Evolutionary conservation across 2,797 vertebrate genomes (phyloP).

Genomic region (Cossypha dichroa): DNA sequence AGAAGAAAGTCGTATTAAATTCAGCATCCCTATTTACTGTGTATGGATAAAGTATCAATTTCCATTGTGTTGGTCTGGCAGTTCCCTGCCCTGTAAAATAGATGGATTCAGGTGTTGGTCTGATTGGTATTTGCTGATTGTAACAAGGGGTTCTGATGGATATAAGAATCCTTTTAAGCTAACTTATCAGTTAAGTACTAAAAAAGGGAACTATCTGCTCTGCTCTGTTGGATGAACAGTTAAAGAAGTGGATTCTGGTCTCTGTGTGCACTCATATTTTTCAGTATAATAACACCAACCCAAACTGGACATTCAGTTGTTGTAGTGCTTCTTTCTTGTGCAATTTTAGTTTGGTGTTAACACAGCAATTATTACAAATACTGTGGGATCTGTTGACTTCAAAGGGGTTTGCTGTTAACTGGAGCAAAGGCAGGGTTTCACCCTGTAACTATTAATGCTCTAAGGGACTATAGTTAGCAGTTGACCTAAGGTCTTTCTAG

Average conservation of each 20-base stretch:
- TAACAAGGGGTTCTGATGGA: background rate
- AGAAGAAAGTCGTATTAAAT: background rate
- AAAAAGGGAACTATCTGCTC: background rate
- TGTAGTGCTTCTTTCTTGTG: background rate
- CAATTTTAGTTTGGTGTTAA: background rate
- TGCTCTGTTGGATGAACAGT: background rate
- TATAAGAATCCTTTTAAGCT: background rate
- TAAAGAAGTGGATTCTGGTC: background rate
- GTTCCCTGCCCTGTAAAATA: background rate
- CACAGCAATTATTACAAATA: background rate
- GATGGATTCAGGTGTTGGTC: background rate
- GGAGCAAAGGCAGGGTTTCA: background rate
- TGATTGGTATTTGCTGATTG: background rate
- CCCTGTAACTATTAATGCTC: background rate
- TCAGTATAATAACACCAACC: background rate
- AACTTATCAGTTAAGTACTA: background rate
- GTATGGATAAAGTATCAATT: background rate
- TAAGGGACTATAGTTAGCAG: conserved; percentile 58
- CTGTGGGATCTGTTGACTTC: background rate
- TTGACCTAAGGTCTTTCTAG: conserved; percentile 59
- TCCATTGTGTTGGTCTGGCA: background rate
- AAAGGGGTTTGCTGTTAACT: background rate
- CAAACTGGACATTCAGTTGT: background rate
- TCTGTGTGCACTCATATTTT: background rate
- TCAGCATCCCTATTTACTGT: background rate